Conservation (phyloP, 92 coral and sea anemone genomes). For the Nematostella vectensis region DNA sequence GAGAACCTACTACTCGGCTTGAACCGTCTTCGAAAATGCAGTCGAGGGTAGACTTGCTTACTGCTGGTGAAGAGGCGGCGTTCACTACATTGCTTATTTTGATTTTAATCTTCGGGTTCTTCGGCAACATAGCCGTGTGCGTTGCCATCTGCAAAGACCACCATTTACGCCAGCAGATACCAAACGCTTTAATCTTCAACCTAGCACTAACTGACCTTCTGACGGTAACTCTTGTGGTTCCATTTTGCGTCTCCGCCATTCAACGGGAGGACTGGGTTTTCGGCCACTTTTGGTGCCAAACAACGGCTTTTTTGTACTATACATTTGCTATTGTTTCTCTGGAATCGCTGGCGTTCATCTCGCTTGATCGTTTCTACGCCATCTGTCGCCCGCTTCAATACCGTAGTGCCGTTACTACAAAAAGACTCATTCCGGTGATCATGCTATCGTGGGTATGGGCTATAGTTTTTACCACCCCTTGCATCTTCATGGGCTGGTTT, state of each 20-base stretch:
- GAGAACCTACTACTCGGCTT: no score
- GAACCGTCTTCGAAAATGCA: no score
- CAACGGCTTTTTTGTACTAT: conserved; percentile 36
- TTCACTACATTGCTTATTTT: conserved; percentile 19
- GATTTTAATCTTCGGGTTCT: conserved; percentile 29
- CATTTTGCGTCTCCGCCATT: conserved; percentile 34
- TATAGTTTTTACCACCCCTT: conserved; percentile 34
- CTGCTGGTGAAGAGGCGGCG: conserved; percentile 7
- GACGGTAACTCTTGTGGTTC: conserved; percentile 31
- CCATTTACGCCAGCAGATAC: conserved; percentile 42
- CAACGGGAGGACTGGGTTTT: conserved; percentile 38
- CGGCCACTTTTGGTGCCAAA: conserved; percentile 26
- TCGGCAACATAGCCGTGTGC: conserved; percentile 42
- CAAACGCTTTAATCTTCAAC: conserved; percentile 41
- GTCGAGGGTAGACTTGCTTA: conserved; percentile 10
- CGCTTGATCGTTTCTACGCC: conserved; percentile 58
- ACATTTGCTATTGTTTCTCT: conserved; percentile 48
- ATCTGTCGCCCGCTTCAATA: conserved; percentile 36
- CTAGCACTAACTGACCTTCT: conserved; percentile 40
- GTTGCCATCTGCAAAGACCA: conserved; percentile 42
- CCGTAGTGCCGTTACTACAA: conserved; percentile 22
- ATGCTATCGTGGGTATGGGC: conserved; percentile 45
- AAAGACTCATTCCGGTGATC: conserved; percentile 12
- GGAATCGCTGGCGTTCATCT: conserved; percentile 45
- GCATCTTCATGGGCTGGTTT: conserved; percentile 47